Percentiles rank a stretch among this genome's conserved stretches.
Conservation (phyloP, 2,797 vertebrate species). For the Tachyglossus aculeatus region DNA sequence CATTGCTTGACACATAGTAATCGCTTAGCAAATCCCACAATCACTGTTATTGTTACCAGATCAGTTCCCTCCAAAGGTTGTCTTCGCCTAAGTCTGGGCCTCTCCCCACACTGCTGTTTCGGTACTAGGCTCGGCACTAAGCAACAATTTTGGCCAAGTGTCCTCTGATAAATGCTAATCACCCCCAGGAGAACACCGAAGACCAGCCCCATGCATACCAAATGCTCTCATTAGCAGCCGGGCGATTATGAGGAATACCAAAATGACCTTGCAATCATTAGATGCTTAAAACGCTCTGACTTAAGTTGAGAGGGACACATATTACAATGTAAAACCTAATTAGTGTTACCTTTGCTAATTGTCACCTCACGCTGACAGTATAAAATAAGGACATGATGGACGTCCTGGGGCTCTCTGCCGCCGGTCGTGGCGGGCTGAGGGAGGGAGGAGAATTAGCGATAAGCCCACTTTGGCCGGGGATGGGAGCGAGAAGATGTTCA, state of each 20-base stretch:
- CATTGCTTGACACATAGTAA: no score
- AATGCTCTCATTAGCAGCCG: conserved; percentile 72
- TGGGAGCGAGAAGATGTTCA: conserved; percentile 35
- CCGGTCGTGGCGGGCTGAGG: no score
- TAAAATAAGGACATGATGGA: conserved; percentile 62
- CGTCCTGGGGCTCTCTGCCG: not conserved
- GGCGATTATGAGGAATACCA: conserved; percentile 48
- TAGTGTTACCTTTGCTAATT: conserved; percentile 73
- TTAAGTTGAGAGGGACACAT: conserved; percentile 73
- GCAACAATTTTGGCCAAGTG: conserved; percentile 70
- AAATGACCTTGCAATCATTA: conserved; percentile 74
- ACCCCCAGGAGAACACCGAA: conserved; percentile 65
- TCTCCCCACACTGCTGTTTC: conserved; percentile 36
- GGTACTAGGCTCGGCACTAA: conserved; percentile 44
- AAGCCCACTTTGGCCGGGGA: conserved; percentile 13
- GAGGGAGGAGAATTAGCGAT: conserved; percentile 19
- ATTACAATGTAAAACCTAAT: conserved; percentile 77
- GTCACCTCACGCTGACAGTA: conserved; percentile 61
- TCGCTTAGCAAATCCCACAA: no score
- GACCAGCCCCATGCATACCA: conserved; percentile 67
- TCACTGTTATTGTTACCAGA: no score
- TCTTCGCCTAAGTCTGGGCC: conserved; percentile 1
- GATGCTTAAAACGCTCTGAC: conserved; percentile 66
- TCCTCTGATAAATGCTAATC: conserved; percentile 70
- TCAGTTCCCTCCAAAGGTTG: not conserved